Conservation (phyloP, 2,797 vertebrate species). For the Myoxocephalus aenaeus region DNA sequence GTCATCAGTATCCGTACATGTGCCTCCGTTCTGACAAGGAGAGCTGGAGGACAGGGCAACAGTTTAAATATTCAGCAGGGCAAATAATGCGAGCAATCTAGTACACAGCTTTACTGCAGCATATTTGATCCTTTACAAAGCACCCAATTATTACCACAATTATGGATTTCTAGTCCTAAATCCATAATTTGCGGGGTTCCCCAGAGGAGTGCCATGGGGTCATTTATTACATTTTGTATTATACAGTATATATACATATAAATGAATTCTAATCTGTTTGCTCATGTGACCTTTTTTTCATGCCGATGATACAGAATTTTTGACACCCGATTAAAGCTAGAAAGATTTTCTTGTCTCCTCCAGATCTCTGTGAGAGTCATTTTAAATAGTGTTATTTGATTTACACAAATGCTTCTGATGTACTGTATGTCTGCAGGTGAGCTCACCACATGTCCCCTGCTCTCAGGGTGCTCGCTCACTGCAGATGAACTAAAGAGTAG, state of each 20-base stretch:
- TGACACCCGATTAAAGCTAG: background rate
- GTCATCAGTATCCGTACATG: constrained; percentile 84
- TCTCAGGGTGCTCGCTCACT: too few relatives aligned
- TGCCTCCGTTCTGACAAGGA: constrained; percentile 93
- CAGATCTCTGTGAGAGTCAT: background rate
- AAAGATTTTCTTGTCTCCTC: background rate
- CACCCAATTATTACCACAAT: too few relatives aligned
- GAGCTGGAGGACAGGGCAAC: constrained; percentile 79
- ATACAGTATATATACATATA: too few relatives aligned
- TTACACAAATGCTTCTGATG: background rate
- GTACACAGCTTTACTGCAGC: constrained; percentile 12
- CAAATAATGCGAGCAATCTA: background rate
- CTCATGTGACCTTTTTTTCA: background rate
- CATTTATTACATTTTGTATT: background rate
- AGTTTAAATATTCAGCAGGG: constrained; percentile 30
- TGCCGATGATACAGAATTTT: background rate
- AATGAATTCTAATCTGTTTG: background rate
- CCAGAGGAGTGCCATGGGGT: background rate
- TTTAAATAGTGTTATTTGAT: background rate
- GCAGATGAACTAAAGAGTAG: background rate
- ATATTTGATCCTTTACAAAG: constrained; percentile 21
- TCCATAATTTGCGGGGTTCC: background rate
- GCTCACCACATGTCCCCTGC: background rate
- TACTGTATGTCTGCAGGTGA: background rate
- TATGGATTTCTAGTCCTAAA: background rate